Evolutionary conservation across 2,113 vertebrate genomes (phyloP).

Genomic region (Stigmatopora nigra): DNA sequence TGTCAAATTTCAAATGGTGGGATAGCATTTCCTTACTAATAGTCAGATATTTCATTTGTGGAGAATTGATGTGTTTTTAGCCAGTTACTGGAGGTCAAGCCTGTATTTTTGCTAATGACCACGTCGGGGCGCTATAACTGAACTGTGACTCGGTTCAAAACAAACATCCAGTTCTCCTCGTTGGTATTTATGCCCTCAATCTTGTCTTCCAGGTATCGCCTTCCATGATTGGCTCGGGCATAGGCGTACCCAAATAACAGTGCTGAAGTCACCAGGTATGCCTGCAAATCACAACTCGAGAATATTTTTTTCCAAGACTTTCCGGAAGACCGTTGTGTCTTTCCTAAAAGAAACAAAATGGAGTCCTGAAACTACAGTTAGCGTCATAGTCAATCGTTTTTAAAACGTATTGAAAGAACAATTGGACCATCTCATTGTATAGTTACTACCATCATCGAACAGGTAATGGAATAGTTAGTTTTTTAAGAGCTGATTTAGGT

Average conservation of each 20-base stretch:
- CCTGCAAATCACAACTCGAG: constrained; percentile 29
- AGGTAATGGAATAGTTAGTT: constrained; percentile 43
- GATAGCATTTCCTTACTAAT: neutral
- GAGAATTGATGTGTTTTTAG: neutral
- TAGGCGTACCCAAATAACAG: neutral
- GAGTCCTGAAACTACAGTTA: constrained; percentile 58
- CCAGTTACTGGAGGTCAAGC: neutral
- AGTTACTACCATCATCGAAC: constrained; percentile 13
- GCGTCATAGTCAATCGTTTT: constrained; percentile 27
- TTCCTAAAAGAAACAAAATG: constrained; percentile 70
- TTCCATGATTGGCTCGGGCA: neutral
- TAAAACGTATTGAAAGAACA: constrained; percentile 21
- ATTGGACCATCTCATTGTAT: constrained; percentile 12
- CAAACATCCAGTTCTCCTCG: constrained; percentile 28
- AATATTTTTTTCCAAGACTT: neutral
- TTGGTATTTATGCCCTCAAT: neutral
- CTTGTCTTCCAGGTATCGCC: constrained; percentile 14
- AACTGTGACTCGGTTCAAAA: constrained; percentile 22
- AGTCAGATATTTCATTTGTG: neutral
- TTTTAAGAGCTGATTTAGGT: neutral
- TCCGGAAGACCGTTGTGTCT: constrained; percentile 56
- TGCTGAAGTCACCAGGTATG: neutral
- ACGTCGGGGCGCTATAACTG: constrained; percentile 46
- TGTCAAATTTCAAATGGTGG: neutral
- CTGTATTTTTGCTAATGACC: constrained; percentile 18